phyloP scores from a whole-genome alignment of 1,140 invertebrate genomes.

The Saccostrea cuccullata region DNA sequence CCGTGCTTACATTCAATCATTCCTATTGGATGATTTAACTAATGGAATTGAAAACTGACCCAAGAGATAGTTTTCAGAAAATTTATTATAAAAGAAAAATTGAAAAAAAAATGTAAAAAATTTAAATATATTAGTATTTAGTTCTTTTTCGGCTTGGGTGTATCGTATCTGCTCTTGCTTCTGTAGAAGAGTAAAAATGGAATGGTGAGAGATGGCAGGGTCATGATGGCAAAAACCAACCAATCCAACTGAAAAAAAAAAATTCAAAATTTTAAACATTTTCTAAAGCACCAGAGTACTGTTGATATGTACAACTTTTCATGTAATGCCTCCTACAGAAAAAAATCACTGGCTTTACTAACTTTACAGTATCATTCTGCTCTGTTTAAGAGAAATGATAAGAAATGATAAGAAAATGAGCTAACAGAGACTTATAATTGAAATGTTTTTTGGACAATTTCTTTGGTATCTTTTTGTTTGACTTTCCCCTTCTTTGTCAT shows the following conservation, averaged over 20 bases:
- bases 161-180: constrained; percentile 96
- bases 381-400: no score
- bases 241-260: constrained; percentile 89
- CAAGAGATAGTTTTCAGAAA: not conserved
- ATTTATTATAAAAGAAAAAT: constrained; percentile 21
- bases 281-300: not conserved
- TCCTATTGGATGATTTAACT: no score
- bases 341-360: no score
- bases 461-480: no score
- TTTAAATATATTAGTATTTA: constrained; percentile 48
- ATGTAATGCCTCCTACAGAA: no score
- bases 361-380: no score
- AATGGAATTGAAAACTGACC: not conserved
- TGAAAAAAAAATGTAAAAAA: not conserved
- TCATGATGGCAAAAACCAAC: constrained; percentile 97
- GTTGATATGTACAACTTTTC: no score
- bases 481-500: no score
- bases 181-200: constrained; percentile 96
- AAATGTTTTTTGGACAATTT: no score
- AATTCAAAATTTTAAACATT: not conserved
- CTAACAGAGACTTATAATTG: no score
- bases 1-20: no score
- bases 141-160: constrained; percentile 74
- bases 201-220: constrained; percentile 94
- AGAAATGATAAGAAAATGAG: no score